Conservation (phyloP, 2,113 vertebrate genomes). For the Perccottus glenii region DNA sequence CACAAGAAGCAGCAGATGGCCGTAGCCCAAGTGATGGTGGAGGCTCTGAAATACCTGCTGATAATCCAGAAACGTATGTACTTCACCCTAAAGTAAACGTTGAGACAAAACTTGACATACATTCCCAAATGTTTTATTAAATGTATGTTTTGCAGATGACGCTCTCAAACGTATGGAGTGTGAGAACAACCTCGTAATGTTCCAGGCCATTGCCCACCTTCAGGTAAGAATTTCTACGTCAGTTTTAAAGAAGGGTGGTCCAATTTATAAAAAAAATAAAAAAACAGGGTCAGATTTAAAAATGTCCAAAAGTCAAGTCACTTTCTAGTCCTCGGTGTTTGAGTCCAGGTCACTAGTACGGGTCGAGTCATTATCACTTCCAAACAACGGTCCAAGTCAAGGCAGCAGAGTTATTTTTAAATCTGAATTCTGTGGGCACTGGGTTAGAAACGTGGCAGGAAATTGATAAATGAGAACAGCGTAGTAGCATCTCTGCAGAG, state of each 20-base stretch:
- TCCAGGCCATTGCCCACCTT: conserved; percentile 84
- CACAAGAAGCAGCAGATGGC: conserved; percentile 81
- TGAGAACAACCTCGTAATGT: conserved; percentile 83
- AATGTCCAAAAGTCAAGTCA: too few relatives aligned
- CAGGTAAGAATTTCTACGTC: conserved; percentile 77
- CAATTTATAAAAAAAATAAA: background rate
- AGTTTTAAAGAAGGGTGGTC: background rate
- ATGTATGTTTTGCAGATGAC: conserved; percentile 79
- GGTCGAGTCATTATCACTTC: too few relatives aligned
- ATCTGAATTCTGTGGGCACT: too few relatives aligned
- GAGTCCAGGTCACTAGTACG: too few relatives aligned
- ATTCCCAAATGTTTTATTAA: too few relatives aligned
- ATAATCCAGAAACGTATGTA: conserved; percentile 83
- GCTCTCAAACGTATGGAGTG: conserved; percentile 83
- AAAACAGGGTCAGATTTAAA: too few relatives aligned
- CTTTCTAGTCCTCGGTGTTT: too few relatives aligned
- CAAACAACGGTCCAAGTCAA: too few relatives aligned
- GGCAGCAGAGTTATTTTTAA: too few relatives aligned
- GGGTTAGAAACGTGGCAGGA: too few relatives aligned
- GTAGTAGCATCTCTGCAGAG: too few relatives aligned
- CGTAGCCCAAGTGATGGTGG: conserved; percentile 83
- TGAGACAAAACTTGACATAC: background rate
- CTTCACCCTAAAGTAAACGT: background rate
- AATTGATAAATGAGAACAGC: too few relatives aligned
- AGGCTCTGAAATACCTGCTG: conserved; percentile 84